Percentiles rank a stretch among this genome's conserved stretches.
Evolutionary conservation across 2,113 vertebrate genomes (phyloP).

Genomic region (Chaenogobius annularis): DNA sequence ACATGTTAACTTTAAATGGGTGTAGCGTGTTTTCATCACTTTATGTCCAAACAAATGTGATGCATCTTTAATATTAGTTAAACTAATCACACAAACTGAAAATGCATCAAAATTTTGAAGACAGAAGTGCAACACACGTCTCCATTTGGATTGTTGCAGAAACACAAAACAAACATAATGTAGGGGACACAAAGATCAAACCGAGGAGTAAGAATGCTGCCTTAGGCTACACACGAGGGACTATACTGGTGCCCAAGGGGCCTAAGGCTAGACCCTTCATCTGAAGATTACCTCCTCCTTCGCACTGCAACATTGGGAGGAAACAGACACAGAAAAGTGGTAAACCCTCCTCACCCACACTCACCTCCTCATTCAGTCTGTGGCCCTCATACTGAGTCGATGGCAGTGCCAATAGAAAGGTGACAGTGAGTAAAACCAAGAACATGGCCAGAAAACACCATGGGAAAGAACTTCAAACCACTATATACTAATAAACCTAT

Average conservation of each 20-base stretch:
- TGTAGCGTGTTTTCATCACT: slow-evolving; percentile 57
- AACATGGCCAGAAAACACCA: slow-evolving; percentile 49
- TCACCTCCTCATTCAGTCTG: slow-evolving; percentile 80
- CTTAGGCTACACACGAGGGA: slow-evolving; percentile 57
- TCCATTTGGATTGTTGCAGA: slow-evolving; percentile 34
- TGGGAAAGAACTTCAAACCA: slow-evolving; percentile 42
- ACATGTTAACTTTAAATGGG: slow-evolving; percentile 42
- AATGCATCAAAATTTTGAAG: slow-evolving; percentile 66
- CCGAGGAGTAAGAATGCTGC: slow-evolving; percentile 59
- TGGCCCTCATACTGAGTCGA: slow-evolving; percentile 74
- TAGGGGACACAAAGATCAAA: slow-evolving; percentile 65
- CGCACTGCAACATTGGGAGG: slow-evolving; percentile 58
- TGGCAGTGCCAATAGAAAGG: slow-evolving; percentile 76
- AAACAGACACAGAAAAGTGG: slow-evolving; percentile 62
- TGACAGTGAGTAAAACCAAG: slow-evolving; percentile 73
- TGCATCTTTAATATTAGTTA: slow-evolving; percentile 61
- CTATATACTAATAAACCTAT: slow-evolving; percentile 21
- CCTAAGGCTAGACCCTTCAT: slow-evolving; percentile 43
- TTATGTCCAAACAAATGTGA: slow-evolving; percentile 63
- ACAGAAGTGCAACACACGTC: slow-evolving; percentile 52
- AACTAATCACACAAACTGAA: slow-evolving; percentile 37
- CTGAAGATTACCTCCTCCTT: slow-evolving; percentile 60
- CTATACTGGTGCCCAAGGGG: slow-evolving; percentile 41
- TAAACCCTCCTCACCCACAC: slow-evolving; percentile 65
- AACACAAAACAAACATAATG: slow-evolving; percentile 57